A percentile compares a stretch with the other conserved stretches of the same genome.
phyloP scores from a whole-genome alignment of 2,113 vertebrate species.

The Heterochromis multidens region DNA sequence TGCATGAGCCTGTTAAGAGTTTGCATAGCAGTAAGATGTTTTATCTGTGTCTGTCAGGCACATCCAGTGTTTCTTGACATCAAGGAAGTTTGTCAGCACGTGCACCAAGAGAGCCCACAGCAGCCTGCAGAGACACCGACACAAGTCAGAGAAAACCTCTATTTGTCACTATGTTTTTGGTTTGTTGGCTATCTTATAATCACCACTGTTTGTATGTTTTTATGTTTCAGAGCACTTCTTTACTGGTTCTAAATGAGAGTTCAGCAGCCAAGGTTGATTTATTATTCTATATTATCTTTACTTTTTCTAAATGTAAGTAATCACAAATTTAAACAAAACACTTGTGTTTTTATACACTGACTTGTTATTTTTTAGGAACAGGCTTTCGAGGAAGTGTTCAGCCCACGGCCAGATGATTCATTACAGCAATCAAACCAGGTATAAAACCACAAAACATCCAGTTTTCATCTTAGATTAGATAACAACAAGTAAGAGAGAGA shows the following conservation, averaged over 20 bases:
- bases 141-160: slow-evolving; percentile 20
- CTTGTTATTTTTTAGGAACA: slow-evolving; percentile 15
- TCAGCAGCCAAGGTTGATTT: slow-evolving; percentile 19
- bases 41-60: slow-evolving; percentile 43
- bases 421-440: slow-evolving; percentile 15
- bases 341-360: neutral
- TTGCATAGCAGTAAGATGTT: neutral
- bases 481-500: no score
- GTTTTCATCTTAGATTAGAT: neutral
- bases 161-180: neutral
- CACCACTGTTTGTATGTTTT: neutral
- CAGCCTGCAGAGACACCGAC: neutral
- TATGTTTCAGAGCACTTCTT: neutral
- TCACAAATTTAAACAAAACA: neutral
- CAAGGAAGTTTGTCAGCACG: slow-evolving; percentile 33
- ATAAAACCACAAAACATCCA: fast-evolving
- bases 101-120: neutral
- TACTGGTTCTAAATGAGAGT: slow-evolving; percentile 32
- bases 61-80: slow-evolving; percentile 64
- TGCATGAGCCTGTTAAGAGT: neutral
- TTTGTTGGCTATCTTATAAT: neutral
- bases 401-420: neutral
- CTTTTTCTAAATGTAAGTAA: neutral
- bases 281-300: neutral
- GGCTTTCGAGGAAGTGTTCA: slow-evolving; percentile 12